A percentile compares a stretch with the other conserved stretches of the same genome.
Conservation (phyloP, 1,140 invertebrate genomes). For the Pseudomyrmex sp. region DNA sequence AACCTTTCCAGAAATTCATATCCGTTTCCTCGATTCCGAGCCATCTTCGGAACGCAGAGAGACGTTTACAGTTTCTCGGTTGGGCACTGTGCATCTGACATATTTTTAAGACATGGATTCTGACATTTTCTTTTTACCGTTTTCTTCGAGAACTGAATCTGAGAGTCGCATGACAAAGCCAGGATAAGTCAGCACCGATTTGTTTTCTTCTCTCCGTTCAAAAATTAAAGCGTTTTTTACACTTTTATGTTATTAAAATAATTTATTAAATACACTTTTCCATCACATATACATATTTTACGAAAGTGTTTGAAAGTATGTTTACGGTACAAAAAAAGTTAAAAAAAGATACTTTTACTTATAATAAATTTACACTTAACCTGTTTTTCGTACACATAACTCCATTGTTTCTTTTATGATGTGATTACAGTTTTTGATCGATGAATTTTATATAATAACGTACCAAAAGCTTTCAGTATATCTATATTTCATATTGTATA, state of each 20-base stretch:
- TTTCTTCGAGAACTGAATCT: background rate
- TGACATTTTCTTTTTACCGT: constrained; percentile 40
- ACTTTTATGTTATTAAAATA: background rate
- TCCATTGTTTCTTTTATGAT: background rate
- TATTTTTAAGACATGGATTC: constrained; percentile 45
- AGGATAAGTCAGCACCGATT: constrained; percentile 10
- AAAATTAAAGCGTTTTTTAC: background rate
- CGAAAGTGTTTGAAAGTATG: no score
- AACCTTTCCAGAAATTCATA: constrained; percentile 79
- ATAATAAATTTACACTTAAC: background rate
- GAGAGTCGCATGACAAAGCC: constrained; percentile 10
- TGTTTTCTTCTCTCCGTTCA: background rate
- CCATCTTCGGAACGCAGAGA: background rate
- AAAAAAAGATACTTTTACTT: no score
- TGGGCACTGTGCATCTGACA: constrained; percentile 36
- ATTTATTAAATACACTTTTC: background rate
- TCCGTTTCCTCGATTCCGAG: constrained; percentile 55
- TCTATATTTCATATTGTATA: background rate
- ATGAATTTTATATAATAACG: background rate
- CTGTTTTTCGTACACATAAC: no score
- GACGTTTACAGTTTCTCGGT: constrained; percentile 21
- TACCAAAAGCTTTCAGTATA: background rate
- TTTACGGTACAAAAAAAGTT: no score
- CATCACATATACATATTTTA: no score
- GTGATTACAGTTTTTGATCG: background rate